These are phyloP conservation scores for Nephotettix cincticeps DNA, from an alignment of 1,140 invertebrate genomes.

Conservation along the genomic window DNA sequence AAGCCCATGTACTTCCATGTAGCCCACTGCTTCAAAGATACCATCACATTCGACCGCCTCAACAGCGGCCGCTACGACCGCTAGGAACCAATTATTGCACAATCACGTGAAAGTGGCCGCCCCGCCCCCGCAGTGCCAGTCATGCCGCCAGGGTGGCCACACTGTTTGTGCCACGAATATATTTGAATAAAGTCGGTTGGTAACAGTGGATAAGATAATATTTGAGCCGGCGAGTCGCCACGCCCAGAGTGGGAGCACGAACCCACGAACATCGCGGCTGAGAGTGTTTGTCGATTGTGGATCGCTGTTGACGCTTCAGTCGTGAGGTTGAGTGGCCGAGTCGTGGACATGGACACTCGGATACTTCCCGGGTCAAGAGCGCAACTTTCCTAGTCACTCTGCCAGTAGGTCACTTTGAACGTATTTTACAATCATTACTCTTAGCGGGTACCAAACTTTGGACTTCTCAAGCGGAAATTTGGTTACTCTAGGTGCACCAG, in stretches of 20 bases:
- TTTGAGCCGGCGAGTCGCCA: not conserved
- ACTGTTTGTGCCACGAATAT: conserved; percentile 11
- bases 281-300: not conserved
- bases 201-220: conserved; percentile 6
- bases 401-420: too few species aligned
- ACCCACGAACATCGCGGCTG: not conserved
- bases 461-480: too few species aligned
- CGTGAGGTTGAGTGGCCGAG: too few species aligned
- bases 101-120: conserved; percentile 8
- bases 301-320: too few species aligned
- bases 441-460: too few species aligned
- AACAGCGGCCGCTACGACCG: not conserved
- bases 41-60: not conserved
- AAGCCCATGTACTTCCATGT: too few species aligned
- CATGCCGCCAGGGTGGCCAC: conserved; percentile 13
- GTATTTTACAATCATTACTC: too few species aligned
- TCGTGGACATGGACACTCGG: too few species aligned
- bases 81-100: conserved; percentile 8
- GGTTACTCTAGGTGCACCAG: too few species aligned
- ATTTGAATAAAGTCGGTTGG: conserved; percentile 17
- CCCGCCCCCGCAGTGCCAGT: not conserved
- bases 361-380: too few species aligned
- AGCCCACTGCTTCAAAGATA: too few species aligned
- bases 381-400: too few species aligned
- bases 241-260: not conserved